Percentiles rank a stretch among this genome's conserved stretches.
Evolutionary conservation across 2,888 invertebrate genomes (phyloP).

Genomic region (Cerceris ruficornis): DNA sequence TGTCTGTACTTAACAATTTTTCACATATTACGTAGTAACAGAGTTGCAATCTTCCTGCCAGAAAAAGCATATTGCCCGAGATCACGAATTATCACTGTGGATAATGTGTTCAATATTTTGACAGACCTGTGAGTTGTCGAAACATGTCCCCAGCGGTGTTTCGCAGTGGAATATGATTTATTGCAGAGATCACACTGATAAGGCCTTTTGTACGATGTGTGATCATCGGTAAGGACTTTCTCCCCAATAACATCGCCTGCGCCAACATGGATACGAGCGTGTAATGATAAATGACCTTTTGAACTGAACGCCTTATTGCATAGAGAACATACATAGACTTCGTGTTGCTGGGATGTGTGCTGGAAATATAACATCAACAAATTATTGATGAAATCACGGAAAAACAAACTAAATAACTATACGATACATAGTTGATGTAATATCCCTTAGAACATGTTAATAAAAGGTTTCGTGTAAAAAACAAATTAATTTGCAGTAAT

Average conservation of each 20-base stretch:
- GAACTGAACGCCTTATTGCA: conserved; percentile 82
- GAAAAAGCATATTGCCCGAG: neutral
- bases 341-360: conserved; percentile 77
- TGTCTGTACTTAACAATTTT: no score
- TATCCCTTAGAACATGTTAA: no score
- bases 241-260: conserved; percentile 80
- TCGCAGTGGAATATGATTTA: conserved; percentile 82
- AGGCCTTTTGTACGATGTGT: conserved; percentile 80
- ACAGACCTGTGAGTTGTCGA: conserved; percentile 80
- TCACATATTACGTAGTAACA: no score
- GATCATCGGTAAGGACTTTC: conserved; percentile 80
- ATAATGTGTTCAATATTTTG: neutral
- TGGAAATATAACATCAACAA: conserved; percentile 45
- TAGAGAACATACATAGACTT: conserved; percentile 80
- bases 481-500: no score
- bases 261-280: conserved; percentile 81
- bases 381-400: no score
- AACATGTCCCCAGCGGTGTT: conserved; percentile 82
- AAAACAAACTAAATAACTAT: no score
- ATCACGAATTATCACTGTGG: neutral
- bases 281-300: conserved; percentile 81
- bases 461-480: no score
- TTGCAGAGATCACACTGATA: conserved; percentile 82
- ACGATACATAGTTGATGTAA: no score
- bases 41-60: no score